Percentiles rank a stretch among this genome's conserved stretches.
These are phyloP conservation scores for Solenopsis invicta DNA, from an alignment of 1,140 invertebrate genomes.

Conservation along the genomic window DNA sequence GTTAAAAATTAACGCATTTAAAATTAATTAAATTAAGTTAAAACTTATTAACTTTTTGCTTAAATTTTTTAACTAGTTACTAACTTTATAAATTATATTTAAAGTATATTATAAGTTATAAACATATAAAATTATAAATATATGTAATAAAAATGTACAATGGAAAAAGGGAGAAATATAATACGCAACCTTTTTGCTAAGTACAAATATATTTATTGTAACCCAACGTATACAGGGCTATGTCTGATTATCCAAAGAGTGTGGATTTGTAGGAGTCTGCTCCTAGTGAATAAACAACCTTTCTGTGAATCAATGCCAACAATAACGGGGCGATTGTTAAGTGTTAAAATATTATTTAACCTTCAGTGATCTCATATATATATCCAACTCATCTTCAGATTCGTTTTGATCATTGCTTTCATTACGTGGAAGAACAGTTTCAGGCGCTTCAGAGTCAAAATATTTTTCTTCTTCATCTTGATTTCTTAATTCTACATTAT, in stretches of 20 bases:
- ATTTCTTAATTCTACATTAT: slow-evolving; percentile 90
- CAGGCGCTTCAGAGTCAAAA: slow-evolving; percentile 93
- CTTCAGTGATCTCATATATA: slow-evolving; percentile 89
- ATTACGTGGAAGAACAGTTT: slow-evolving; percentile 85
- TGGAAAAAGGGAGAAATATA: not conserved
- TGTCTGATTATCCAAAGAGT: slow-evolving; percentile 67
- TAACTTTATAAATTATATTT: too few relatives aligned
- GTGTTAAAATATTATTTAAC: slow-evolving; percentile 81
- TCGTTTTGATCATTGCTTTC: slow-evolving; percentile 82
- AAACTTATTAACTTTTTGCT: too few relatives aligned
- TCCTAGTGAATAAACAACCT: slow-evolving; percentile 82
- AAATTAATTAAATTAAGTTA: too few relatives aligned
- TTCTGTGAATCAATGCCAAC: slow-evolving; percentile 71
- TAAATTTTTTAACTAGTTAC: too few relatives aligned
- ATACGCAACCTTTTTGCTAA: slow-evolving; percentile 39
- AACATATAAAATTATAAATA: not conserved
- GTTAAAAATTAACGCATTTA: too few relatives aligned
- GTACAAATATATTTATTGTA: slow-evolving; percentile 55
- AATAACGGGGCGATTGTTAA: slow-evolving; percentile 67
- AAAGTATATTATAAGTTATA: too few relatives aligned
- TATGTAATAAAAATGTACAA: not conserved
- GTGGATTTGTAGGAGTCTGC: slow-evolving; percentile 66
- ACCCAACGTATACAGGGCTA: slow-evolving; percentile 55
- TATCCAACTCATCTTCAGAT: slow-evolving; percentile 91
- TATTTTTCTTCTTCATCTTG: slow-evolving; percentile 96